A percentile compares a stretch with the other conserved stretches of the same genome.
These are phyloP conservation scores for Avahi laniger DNA, from an alignment of 2,797 vertebrate species.

Conservation along the genomic window DNA sequence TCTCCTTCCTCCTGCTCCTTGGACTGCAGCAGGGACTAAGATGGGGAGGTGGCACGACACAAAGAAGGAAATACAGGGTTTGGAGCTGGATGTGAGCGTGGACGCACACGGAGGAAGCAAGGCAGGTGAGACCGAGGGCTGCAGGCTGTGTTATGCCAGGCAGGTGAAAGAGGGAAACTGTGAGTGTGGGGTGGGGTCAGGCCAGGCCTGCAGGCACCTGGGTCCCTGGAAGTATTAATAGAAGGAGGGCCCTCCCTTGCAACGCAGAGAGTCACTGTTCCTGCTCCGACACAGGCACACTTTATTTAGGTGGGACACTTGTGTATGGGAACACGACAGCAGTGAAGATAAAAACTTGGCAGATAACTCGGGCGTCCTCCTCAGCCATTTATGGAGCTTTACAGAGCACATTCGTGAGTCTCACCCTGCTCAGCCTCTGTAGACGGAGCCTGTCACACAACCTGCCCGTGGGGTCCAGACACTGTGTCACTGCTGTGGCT, in stretches of 20 bases:
- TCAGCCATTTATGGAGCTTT: fast-evolving
- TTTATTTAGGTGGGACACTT: background rate
- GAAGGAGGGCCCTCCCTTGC: background rate
- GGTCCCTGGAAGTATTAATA: no score
- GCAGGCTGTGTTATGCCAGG: background rate
- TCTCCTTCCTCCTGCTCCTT: background rate
- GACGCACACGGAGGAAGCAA: background rate
- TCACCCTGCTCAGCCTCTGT: fast-evolving
- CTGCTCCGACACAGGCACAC: background rate
- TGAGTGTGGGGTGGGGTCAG: background rate
- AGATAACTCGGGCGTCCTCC: fast-evolving
- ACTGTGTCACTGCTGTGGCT: background rate
- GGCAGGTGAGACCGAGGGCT: background rate
- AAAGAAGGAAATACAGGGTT: no score
- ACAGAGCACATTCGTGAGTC: fast-evolving
- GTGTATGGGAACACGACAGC: background rate
- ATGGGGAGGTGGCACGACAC: fast-evolving
- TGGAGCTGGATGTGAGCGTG: fast-evolving
- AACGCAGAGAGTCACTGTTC: fast-evolving
- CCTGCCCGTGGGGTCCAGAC: background rate
- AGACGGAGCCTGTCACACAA: fast-evolving
- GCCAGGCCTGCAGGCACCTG: background rate
- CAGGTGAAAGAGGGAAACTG: background rate
- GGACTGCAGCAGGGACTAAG: background rate
- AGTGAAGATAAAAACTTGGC: fast-evolving